Conservation (phyloP, 2,888 invertebrate genomes). For the Euspilapteryx auroguttella region DNA sequence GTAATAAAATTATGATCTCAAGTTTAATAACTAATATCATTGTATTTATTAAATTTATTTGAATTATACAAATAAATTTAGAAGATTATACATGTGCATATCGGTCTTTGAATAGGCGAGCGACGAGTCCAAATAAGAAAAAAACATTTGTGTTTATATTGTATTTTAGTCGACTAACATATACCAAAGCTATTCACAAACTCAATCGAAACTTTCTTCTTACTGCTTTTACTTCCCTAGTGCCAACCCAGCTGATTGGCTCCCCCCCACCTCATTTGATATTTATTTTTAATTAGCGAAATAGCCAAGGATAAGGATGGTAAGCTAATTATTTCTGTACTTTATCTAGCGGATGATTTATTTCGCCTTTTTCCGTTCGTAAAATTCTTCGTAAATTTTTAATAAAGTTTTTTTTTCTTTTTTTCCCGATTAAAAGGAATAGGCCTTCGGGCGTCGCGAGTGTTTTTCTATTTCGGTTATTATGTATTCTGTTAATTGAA, state of each 20-base stretch:
- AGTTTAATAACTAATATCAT: too few species aligned
- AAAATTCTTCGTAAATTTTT: slow-evolving; percentile 6
- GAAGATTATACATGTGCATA: too few species aligned
- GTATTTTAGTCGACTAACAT: too few species aligned
- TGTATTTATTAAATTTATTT: too few species aligned
- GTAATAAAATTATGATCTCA: too few species aligned
- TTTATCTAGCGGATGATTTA: slow-evolving; percentile 51
- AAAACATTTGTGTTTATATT: too few species aligned
- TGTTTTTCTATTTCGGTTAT: background rate
- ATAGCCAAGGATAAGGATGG: slow-evolving; percentile 17
- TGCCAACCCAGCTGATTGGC: slow-evolving; percentile 20
- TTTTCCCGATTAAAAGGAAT: slow-evolving; percentile 3
- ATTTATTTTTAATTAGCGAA: slow-evolving; percentile 58
- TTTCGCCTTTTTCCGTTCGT: slow-evolving; percentile 11
- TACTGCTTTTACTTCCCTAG: background rate
- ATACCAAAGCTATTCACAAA: too few species aligned
- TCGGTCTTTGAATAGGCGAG: too few species aligned
- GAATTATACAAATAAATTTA: too few species aligned
- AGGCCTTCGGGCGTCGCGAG: background rate
- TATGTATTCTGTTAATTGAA: background rate
- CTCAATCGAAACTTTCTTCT: too few species aligned
- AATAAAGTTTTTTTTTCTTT: slow-evolving; percentile 4
- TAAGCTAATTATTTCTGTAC: slow-evolving; percentile 44
- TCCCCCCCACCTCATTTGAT: slow-evolving; percentile 29
- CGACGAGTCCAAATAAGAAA: too few species aligned